Evolutionary conservation across 2,888 invertebrate species (phyloP).

Genomic region (Carterocephalus palaemon): DNA sequence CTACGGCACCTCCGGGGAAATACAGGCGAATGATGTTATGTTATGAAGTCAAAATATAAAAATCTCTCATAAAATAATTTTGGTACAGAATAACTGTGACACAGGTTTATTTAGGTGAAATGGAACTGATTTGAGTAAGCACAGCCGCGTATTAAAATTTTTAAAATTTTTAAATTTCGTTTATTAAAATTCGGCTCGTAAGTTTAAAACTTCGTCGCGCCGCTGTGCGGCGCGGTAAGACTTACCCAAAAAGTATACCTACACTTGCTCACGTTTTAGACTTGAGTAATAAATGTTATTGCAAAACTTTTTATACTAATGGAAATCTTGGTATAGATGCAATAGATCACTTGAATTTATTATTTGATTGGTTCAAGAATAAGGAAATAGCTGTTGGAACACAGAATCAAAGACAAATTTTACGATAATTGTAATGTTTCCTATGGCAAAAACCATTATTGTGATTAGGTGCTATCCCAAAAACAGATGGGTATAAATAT

Average conservation of each 20-base stretch:
- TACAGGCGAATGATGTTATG: slow-evolving; percentile 26
- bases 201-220: slow-evolving; percentile 52
- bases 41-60: slow-evolving; percentile 10
- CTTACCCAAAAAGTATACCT: slow-evolving; percentile 48
- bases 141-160: too few species aligned
- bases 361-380: too few species aligned
- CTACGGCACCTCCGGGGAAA: too few species aligned
- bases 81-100: slow-evolving; percentile 37
- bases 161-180: too few species aligned
- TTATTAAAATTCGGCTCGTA: slow-evolving; percentile 55
- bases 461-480: too few species aligned
- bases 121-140: slow-evolving; percentile 41
- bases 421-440: too few species aligned
- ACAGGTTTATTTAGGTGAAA: slow-evolving; percentile 39
- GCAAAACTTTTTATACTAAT: slow-evolving; percentile 63
- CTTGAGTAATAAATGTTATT: slow-evolving; percentile 57
- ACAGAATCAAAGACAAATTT: too few species aligned
- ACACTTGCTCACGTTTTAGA: slow-evolving; percentile 57
- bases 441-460: too few species aligned
- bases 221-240: slow-evolving; percentile 45
- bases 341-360: too few species aligned
- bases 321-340: too few species aligned
- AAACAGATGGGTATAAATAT: too few species aligned
- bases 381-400: too few species aligned
- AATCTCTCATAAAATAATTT: slow-evolving; percentile 1